Percentiles rank a stretch among this genome's conserved stretches.
These are phyloP conservation scores for Diorhabda carinulata DNA, from an alignment of 1,140 invertebrate genomes.

Conservation along the genomic window DNA sequence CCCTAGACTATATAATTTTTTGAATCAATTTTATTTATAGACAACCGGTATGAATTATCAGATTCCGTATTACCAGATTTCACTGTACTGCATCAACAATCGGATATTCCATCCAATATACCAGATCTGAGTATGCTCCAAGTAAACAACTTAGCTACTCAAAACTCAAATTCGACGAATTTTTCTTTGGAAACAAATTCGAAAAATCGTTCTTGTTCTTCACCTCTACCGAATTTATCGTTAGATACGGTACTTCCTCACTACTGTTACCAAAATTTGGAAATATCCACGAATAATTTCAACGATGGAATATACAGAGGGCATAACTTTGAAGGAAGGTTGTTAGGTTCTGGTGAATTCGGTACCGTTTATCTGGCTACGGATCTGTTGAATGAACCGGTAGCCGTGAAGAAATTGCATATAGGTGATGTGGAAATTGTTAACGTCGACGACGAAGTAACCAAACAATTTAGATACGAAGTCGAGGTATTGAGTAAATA, in stretches of 20 bases:
- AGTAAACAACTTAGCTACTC: background rate
- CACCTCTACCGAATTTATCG: slow-evolving; percentile 39
- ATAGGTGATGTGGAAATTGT: slow-evolving; percentile 46
- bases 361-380: slow-evolving; percentile 64
- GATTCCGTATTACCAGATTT: background rate
- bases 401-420: slow-evolving; percentile 63
- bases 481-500: slow-evolving; percentile 57
- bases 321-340: slow-evolving; percentile 40
- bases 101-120: slow-evolving; percentile 1
- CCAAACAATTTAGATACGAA: slow-evolving; percentile 64
- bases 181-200: slow-evolving; percentile 8
- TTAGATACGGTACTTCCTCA: slow-evolving; percentile 46
- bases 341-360: slow-evolving; percentile 66
- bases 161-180: slow-evolving; percentile 11
- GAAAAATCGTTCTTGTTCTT: slow-evolving; percentile 26
- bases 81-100: background rate
- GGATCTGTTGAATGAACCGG: slow-evolving; percentile 46
- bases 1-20: too few species aligned
- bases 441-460: slow-evolving; percentile 46
- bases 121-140: background rate
- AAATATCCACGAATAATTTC: slow-evolving; percentile 46
- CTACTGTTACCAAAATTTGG: slow-evolving; percentile 47
- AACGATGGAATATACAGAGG: slow-evolving; percentile 31
- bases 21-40: too few species aligned
- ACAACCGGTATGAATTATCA: too few species aligned